phyloP scores from a whole-genome alignment of 2,888 invertebrate species.

The Philhelius pedissequus region DNA sequence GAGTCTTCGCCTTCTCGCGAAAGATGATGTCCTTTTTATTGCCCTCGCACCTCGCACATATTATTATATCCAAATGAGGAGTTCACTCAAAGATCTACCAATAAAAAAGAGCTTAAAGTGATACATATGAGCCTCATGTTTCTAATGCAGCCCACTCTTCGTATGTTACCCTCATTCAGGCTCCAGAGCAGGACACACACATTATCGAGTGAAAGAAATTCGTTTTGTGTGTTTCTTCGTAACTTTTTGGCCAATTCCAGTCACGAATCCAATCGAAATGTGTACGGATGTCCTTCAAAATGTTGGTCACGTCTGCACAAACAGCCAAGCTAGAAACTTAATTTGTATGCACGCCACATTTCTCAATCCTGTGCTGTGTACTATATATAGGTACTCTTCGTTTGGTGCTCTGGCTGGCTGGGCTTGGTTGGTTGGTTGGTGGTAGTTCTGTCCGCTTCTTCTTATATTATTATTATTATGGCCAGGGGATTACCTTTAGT shows the following conservation, averaged over 20 bases:
- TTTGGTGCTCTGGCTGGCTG: not conserved
- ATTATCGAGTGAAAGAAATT: conserved; percentile 58
- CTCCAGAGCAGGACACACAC: conserved; percentile 31
- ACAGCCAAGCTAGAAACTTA: conserved; percentile 45
- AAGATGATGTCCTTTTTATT: conserved; percentile 56
- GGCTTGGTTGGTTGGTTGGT: conserved; percentile 10
- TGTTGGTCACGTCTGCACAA: conserved; percentile 66
- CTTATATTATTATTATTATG: conserved; percentile 44
- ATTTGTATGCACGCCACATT: conserved; percentile 59
- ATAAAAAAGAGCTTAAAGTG: conserved; percentile 66
- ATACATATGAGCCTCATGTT: conserved; percentile 53
- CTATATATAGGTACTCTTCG: not conserved
- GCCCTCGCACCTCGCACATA: conserved; percentile 30
- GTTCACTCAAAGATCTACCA: conserved; percentile 39
- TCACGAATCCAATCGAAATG: conserved; percentile 68
- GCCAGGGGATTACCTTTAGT: conserved; percentile 30
- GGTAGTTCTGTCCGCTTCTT: conserved; percentile 37
- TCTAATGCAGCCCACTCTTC: conserved; percentile 11
- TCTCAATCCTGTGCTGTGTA: conserved; percentile 50
- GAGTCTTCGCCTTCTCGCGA: conserved; percentile 4
- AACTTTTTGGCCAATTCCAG: conserved; percentile 59
- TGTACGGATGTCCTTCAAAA: conserved; percentile 69
- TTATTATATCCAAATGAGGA: conserved; percentile 29
- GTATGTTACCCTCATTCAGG: conserved; percentile 6
- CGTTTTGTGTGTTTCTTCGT: conserved; percentile 38